Evolutionary conservation across 2,113 vertebrate genomes (phyloP).

Genomic region (Amphiprion ocellaris): DNA sequence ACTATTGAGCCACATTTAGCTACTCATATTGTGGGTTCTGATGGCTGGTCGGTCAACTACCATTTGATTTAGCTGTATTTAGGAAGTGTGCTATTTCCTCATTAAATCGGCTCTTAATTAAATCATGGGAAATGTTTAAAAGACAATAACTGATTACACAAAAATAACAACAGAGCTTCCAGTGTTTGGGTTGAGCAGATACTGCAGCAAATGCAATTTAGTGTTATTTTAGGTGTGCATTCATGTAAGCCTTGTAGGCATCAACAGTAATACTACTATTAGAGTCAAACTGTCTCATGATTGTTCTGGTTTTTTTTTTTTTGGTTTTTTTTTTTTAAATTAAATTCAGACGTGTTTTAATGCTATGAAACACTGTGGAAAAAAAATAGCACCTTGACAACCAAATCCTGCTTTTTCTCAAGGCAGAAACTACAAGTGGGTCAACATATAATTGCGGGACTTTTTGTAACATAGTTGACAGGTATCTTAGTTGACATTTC

Average conservation of each 20-base stretch:
- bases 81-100: neutral
- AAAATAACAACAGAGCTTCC: neutral
- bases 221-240: neutral
- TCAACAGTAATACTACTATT: neutral
- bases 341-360: slow-evolving; percentile 3
- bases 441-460: too few species aligned
- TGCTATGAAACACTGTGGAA: neutral
- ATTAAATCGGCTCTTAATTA: neutral
- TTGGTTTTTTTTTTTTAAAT: neutral
- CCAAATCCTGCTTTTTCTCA: neutral
- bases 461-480: too few species aligned
- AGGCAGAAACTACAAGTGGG: neutral
- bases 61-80: too few species aligned
- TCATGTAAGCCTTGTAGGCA: neutral
- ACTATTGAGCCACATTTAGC: neutral
- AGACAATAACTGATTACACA: neutral
- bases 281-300: neutral
- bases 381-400: neutral
- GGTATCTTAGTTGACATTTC: too few species aligned
- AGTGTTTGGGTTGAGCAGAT: neutral
- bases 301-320: neutral
- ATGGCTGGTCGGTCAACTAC: neutral
- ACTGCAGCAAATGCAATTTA: neutral
- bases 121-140: neutral
- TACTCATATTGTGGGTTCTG: neutral